Percentiles rank a stretch among this genome's conserved stretches.
Conservation (phyloP, 2,797 vertebrate species). For the Antennarius maculatus region DNA sequence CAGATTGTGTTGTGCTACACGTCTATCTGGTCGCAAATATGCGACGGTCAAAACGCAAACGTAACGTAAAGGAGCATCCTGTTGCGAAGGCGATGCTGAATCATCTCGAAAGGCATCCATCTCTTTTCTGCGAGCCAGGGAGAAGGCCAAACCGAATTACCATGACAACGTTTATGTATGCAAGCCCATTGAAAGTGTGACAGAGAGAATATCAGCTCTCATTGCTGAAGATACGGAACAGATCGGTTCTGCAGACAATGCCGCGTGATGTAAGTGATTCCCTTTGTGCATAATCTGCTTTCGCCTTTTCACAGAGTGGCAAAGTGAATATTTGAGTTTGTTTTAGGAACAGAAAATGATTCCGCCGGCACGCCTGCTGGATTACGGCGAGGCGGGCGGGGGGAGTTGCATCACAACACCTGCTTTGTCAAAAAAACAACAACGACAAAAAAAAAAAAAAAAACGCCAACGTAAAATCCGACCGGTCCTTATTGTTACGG, state of each 20-base stretch:
- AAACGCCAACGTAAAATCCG: slow-evolving; percentile 49
- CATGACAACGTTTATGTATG: slow-evolving; percentile 58
- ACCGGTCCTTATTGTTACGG: slow-evolving; percentile 48
- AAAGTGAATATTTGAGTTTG: slow-evolving; percentile 67
- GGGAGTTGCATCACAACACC: slow-evolving; percentile 52
- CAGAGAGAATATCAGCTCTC: slow-evolving; percentile 66
- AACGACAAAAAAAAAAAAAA: slow-evolving; percentile 13
- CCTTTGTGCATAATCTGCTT: slow-evolving; percentile 69
- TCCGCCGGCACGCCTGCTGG: slow-evolving; percentile 56
- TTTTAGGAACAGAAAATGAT: slow-evolving; percentile 60
- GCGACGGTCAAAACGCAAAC: slow-evolving; percentile 48
- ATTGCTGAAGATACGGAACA: slow-evolving; percentile 53
- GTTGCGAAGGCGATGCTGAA: slow-evolving; percentile 62
- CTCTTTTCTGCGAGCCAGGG: slow-evolving; percentile 40
- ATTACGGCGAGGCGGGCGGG: slow-evolving; percentile 49
- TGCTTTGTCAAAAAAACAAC: slow-evolving; percentile 44
- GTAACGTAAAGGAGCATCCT: slow-evolving; percentile 50
- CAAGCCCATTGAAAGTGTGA: slow-evolving; percentile 64
- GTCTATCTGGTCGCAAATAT: slow-evolving; percentile 38
- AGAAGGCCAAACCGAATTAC: slow-evolving; percentile 66
- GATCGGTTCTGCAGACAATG: slow-evolving; percentile 61
- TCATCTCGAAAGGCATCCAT: slow-evolving; percentile 59
- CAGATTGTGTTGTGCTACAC: slow-evolving; percentile 43
- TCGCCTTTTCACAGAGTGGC: slow-evolving; percentile 41
- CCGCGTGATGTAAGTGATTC: slow-evolving; percentile 60